Evolutionary conservation across 2,888 invertebrate genomes (phyloP).

Genomic region (Drosophila algonquin): DNA sequence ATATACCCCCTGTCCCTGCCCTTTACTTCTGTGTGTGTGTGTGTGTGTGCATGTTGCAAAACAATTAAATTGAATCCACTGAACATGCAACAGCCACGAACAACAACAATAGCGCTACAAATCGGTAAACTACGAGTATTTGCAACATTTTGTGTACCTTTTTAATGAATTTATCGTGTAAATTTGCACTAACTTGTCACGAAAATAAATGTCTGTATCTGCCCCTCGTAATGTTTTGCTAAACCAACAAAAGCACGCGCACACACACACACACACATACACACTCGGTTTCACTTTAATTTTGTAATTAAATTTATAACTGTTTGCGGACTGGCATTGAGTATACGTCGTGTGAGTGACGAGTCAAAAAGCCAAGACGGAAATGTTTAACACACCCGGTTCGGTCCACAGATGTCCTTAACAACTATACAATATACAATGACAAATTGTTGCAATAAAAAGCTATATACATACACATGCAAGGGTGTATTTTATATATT

Average conservation of each 20-base stretch:
- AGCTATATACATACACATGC: background rate
- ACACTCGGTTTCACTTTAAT: slow-evolving; percentile 38
- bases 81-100: slow-evolving; percentile 51
- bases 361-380: slow-evolving; percentile 44
- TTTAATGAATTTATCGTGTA: slow-evolving; percentile 78
- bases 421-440: background rate
- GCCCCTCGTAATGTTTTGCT: slow-evolving; percentile 67
- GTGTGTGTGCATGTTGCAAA: slow-evolving; percentile 55
- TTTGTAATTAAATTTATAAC: slow-evolving; percentile 68
- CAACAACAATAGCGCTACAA: slow-evolving; percentile 32
- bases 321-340: slow-evolving; percentile 47
- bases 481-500: background rate
- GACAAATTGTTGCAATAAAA: background rate
- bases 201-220: slow-evolving; percentile 19
- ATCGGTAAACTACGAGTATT: slow-evolving; percentile 45
- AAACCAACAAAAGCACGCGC: too few relatives aligned
- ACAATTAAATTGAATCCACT: slow-evolving; percentile 67
- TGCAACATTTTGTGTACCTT: slow-evolving; percentile 70
- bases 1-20: slow-evolving; percentile 5
- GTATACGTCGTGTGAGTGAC: slow-evolving; percentile 25
- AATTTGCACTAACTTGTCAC: slow-evolving; percentile 63
- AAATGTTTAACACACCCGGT: slow-evolving; percentile 52
- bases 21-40: background rate
- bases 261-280: too few relatives aligned
- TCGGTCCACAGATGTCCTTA: slow-evolving; percentile 46